phyloP scores from a whole-genome alignment of 2,888 invertebrate genomes.

The Agrotis exclamationis region DNA sequence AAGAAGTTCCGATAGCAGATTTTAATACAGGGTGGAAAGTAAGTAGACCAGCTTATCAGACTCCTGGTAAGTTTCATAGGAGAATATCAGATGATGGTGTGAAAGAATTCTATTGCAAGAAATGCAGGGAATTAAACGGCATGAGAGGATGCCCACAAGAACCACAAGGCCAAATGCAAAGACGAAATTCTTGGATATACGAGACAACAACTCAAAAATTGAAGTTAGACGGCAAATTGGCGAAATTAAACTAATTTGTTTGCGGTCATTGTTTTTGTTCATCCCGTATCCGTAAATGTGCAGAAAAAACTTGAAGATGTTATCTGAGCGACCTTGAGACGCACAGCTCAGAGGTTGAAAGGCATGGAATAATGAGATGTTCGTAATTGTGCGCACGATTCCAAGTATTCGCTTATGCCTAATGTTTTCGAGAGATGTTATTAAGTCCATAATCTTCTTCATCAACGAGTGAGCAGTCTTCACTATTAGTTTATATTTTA shows the following conservation, averaged over 20 bases:
- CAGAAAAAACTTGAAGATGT: constrained; percentile 75
- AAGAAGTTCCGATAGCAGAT: constrained; percentile 71
- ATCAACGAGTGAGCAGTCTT: constrained; percentile 17
- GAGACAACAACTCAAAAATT: constrained; percentile 84
- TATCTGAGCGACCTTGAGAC: constrained; percentile 80
- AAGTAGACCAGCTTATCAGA: constrained; percentile 71
- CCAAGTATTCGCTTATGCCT: constrained; percentile 55
- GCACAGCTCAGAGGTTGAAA: constrained; percentile 68
- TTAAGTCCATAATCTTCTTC: constrained; percentile 37
- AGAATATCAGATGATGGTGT: constrained; percentile 80
- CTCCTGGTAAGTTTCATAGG: constrained; percentile 76
- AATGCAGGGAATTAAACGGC: constrained; percentile 80
- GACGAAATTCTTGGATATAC: constrained; percentile 74
- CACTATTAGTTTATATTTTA: constrained; percentile 11
- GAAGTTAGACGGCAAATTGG: constrained; percentile 88
- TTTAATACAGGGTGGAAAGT: constrained; percentile 68
- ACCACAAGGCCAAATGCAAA: constrained; percentile 71
- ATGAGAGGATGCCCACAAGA: constrained; percentile 72
- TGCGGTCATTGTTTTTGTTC: constrained; percentile 81
- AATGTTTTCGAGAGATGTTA: constrained; percentile 43
- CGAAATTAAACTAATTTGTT: constrained; percentile 86
- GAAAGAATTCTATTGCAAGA: constrained; percentile 86
- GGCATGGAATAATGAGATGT: constrained; percentile 66
- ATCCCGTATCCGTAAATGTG: constrained; percentile 74
- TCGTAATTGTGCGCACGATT: constrained; percentile 67